Percentiles rank a stretch among this genome's conserved stretches.
phyloP scores from a whole-genome alignment of 2,888 invertebrate species.

The Tanaodytes sp. region DNA sequence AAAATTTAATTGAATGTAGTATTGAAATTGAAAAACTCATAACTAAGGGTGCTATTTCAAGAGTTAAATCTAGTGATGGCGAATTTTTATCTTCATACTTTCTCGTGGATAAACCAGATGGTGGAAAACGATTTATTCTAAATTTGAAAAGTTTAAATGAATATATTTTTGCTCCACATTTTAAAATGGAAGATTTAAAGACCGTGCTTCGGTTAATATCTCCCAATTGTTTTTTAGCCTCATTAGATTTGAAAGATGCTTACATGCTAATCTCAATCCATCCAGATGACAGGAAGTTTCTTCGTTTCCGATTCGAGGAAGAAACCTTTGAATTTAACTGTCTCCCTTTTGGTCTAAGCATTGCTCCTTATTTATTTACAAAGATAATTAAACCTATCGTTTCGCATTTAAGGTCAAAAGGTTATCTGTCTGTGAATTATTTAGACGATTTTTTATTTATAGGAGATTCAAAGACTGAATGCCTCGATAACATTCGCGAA shows the following conservation, averaged over 20 bases:
- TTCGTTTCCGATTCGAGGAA: not conserved
- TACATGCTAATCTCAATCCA: not conserved
- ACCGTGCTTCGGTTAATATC: not conserved
- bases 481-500: not conserved
- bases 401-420: not conserved
- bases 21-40: not conserved
- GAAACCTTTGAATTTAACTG: not conserved
- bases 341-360: not conserved
- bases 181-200: too few relatives aligned
- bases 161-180: not conserved
- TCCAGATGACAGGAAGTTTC: not conserved
- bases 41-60: not conserved
- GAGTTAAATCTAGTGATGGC: not conserved
- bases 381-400: slow-evolving; percentile 4
- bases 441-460: slow-evolving; percentile 1
- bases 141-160: slow-evolving; percentile 6
- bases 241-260: slow-evolving; percentile 5
- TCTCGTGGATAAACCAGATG: slow-evolving; percentile 1
- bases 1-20: too few relatives aligned
- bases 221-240: not conserved
- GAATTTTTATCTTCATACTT: slow-evolving; percentile 3
- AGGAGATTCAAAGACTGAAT: not conserved
- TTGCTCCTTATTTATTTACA: not conserved
- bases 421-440: slow-evolving; percentile 16
- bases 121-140: slow-evolving; percentile 4